These are phyloP conservation scores for Pseudomugil tenellus DNA, from an alignment of 2,797 vertebrate genomes.

Conservation along the genomic window DNA sequence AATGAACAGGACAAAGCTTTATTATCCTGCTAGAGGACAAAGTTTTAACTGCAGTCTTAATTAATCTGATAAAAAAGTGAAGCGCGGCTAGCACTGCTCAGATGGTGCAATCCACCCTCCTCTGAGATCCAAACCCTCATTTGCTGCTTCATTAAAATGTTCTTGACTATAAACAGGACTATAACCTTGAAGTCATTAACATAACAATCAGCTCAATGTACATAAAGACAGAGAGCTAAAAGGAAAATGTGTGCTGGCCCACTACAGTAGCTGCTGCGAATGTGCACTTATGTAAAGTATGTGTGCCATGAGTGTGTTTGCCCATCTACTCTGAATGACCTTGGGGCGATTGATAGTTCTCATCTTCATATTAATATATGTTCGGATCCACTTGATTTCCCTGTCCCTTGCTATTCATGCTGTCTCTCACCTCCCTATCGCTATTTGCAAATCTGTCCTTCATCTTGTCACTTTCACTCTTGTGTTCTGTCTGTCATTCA, in stretches of 20 bases:
- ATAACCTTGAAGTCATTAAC: constrained; percentile 30
- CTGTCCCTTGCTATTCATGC: constrained; percentile 29
- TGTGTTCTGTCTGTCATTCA: constrained; percentile 36
- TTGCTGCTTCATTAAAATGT: constrained; percentile 5
- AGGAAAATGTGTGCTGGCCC: background rate
- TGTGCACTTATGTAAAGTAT: background rate
- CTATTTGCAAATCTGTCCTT: constrained; percentile 55
- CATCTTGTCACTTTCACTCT: constrained; percentile 57
- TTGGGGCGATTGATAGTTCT: constrained; percentile 52
- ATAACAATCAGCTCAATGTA: constrained; percentile 16
- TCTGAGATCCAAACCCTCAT: background rate
- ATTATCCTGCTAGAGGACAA: constrained; percentile 17
- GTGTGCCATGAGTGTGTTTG: constrained; percentile 9
- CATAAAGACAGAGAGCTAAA: background rate
- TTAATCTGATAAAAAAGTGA: constrained; percentile 38
- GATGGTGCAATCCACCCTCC: background rate
- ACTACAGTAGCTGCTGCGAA: background rate
- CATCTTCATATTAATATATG: constrained; percentile 62
- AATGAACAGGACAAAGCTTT: constrained; percentile 14
- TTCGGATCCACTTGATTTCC: constrained; percentile 40
- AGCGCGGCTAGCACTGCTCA: constrained; percentile 7
- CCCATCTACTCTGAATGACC: constrained; percentile 40
- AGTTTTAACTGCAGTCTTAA: constrained; percentile 33
- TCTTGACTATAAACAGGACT: background rate
- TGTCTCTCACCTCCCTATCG: constrained; percentile 1